Evolutionary conservation across 2,888 invertebrate species (phyloP), one percentile per base, ranked within the genome.

Genomic region (Protophormia terraenovae): DNA sequence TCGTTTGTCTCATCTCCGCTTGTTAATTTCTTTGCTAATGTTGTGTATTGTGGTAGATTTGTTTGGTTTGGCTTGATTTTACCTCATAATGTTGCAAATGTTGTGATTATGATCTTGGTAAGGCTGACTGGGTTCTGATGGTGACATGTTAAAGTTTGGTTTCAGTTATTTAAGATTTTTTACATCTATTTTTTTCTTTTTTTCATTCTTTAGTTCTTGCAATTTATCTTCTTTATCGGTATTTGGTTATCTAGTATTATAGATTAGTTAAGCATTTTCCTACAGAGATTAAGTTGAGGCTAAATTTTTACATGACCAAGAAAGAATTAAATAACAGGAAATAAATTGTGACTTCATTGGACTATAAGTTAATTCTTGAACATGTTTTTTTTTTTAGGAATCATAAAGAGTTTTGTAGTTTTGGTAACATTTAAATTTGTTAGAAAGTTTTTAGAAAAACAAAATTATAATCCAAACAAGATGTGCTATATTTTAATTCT

Each of bases 1-100:
- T 82, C 82, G 82, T 76, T 82, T 76, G 76, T 41, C 64, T 69
- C 64, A 76, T 76, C 82, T 82, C 53, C 45, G 82, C 75, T 82
- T 45, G 82, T 76, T 82, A 82, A 82, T 82, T 82, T 81, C 67
- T 67, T 35, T 75, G 3, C 12, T 29, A 47, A 60, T 53, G 53
- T 32, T 82, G 45, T 38, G 38, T 38, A 2, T 64, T 76, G 69
- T 58, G 80, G 73, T 76, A 64, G 45, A 45, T 76, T 71, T 50
- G 50, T 64, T 71, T 72, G 64, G 72, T 66, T 66, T 73, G 45
- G 55, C 80, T 72, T 66, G 41, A 64, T 64, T 80, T 45, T 72
- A 27, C 69, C 50, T 69, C 69, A 69, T 71, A 66, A 47, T 73
- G 69, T 47, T 32, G 45, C 53, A 35, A 29, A 22, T 58, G 67